phyloP scores from a whole-genome alignment of 2,113 vertebrate genomes.

The Tragelaphus strepsiceros region DNA sequence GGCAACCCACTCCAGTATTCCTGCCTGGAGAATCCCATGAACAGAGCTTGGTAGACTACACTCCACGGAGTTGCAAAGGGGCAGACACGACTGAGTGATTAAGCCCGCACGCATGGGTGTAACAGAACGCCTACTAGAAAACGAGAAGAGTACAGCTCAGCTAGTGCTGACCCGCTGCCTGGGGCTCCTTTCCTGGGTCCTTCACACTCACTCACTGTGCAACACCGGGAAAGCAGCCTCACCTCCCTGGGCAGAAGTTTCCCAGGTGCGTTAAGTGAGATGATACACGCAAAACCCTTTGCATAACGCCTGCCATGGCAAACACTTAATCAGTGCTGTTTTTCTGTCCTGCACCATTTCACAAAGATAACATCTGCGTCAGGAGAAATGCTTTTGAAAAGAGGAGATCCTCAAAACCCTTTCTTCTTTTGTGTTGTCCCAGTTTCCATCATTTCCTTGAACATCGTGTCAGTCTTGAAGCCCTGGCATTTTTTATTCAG shows the following conservation, averaged over 20 bases:
- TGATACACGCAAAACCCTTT: neutral
- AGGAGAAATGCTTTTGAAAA: neutral
- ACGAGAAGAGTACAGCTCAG: fast-evolving
- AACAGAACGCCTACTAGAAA: neutral
- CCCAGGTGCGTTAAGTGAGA: neutral
- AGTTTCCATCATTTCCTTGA: constrained; percentile 37
- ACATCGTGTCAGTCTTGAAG: neutral
- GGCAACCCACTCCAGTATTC: neutral
- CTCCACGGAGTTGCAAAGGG: neutral
- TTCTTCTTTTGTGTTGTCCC: neutral
- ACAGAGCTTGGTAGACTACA: neutral
- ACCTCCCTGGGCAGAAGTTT: neutral
- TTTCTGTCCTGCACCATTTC: neutral
- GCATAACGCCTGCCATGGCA: neutral
- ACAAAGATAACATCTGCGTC: neutral
- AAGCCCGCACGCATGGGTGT: neutral
- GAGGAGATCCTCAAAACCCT: neutral
- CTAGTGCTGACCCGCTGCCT: neutral
- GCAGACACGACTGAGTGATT: neutral
- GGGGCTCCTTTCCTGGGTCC: neutral
- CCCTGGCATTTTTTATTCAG: neutral
- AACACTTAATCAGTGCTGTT: neutral
- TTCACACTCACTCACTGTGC: neutral
- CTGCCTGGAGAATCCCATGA: neutral
- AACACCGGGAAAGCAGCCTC: fast-evolving